Conservation (phyloP, 2,113 vertebrate species). For the Cairina moschata region DNA sequence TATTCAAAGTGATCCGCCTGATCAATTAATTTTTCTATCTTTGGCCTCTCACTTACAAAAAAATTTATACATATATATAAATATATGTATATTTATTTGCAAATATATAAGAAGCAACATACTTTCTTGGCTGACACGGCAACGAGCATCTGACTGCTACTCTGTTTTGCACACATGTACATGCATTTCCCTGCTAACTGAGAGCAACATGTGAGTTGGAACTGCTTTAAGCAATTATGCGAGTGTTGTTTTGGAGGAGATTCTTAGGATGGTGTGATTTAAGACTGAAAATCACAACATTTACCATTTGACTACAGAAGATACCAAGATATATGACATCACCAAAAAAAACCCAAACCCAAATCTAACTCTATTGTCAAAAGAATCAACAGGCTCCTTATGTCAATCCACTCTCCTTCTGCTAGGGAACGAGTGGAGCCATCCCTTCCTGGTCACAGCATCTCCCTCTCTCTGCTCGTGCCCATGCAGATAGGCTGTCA, state of each 20-base stretch:
- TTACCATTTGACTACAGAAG: background rate
- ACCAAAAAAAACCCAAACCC: accelerated
- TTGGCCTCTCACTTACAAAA: background rate
- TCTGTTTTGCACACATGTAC: background rate
- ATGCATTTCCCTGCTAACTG: background rate
- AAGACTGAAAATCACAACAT: background rate
- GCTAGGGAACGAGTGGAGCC: background rate
- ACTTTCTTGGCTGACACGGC: background rate
- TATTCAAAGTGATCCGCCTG: background rate
- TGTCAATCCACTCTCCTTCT: background rate
- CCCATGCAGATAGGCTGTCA: background rate
- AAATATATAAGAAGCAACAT: background rate
- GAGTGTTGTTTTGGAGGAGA: background rate
- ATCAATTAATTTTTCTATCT: background rate
- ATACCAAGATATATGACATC: background rate
- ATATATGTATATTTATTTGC: background rate
- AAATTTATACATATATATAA: too few species aligned
- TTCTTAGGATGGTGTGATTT: background rate
- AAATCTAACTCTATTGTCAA: background rate
- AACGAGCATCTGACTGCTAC: background rate
- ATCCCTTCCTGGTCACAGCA: background rate
- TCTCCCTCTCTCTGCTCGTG: background rate
- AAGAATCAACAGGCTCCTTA: background rate
- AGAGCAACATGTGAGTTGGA: background rate
- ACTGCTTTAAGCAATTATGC: background rate